phyloP scores from a whole-genome alignment of 2,888 invertebrate genomes.

The Drosophila putrida region DNA sequence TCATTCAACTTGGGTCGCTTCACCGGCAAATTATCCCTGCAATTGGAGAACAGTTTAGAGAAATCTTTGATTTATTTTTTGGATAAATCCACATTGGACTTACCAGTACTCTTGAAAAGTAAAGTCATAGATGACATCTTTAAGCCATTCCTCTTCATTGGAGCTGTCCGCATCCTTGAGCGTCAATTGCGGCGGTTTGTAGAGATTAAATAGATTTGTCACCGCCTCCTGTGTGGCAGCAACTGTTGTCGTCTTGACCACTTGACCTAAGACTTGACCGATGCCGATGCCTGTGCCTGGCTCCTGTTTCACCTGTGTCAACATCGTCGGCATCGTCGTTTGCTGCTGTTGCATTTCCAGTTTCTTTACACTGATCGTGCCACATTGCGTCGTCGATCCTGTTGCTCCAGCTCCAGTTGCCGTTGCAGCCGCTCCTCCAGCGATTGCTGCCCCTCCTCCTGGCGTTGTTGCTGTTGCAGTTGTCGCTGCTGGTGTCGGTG shows the following conservation, averaged over 20 bases:
- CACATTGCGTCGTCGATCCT: slow-evolving; percentile 64
- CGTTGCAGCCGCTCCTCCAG: neutral
- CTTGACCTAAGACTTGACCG: too few relatives aligned
- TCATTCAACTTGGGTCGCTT: slow-evolving; percentile 92
- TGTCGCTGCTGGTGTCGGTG: slow-evolving; percentile 49
- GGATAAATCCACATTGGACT: slow-evolving; percentile 74
- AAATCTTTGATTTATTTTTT: neutral
- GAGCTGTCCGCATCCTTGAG: slow-evolving; percentile 92
- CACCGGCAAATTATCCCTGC: slow-evolving; percentile 95
- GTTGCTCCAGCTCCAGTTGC: neutral
- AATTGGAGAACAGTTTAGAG: neutral
- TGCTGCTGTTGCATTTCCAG: slow-evolving; percentile 79
- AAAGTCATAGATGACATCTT: slow-evolving; percentile 95
- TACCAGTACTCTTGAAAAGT: slow-evolving; percentile 93
- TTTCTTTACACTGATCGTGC: slow-evolving; percentile 83
- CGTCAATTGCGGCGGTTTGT: slow-evolving; percentile 92
- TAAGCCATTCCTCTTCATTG: slow-evolving; percentile 92
- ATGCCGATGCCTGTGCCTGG: slow-evolving; percentile 37
- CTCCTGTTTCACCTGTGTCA: slow-evolving; percentile 67
- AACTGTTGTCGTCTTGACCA: slow-evolving; percentile 10
- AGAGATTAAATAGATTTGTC: slow-evolving; percentile 83
- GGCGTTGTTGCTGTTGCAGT: slow-evolving; percentile 3
- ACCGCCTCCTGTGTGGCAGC: slow-evolving; percentile 69
- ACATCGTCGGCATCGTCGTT: slow-evolving; percentile 17
- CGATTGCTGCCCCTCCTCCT: neutral